Evolutionary conservation across 2,888 invertebrate genomes (phyloP), one percentile per base, ranked within the genome.

Genomic region (Balanococcus diminutus): DNA sequence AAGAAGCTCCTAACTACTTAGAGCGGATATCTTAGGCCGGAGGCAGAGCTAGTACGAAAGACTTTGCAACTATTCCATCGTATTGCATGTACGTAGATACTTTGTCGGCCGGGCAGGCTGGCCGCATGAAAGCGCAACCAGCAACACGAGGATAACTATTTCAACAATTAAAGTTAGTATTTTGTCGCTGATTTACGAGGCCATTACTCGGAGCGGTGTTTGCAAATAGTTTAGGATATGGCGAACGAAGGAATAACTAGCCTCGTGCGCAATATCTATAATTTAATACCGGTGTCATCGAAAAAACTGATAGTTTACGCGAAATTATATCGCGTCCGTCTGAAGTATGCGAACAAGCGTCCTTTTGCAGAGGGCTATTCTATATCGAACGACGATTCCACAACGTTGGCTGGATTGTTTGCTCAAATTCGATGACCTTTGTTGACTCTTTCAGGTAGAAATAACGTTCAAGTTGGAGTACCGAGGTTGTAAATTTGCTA

Each of bases 181-280:
- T 75, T 75, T 75, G 75, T 75, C 32, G 75, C 75, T 75, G 28
- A 75, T 75, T 75, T 75, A 75, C 75, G 75, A 75, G 32, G 75
- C 32, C 75, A 75, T 75, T 75, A 75, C 75, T 31, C 8, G 8
- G 75, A n/a, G 75, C 75, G 32, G 19, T 75, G 75, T 75, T 75
- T 32, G 75, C n/a, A 75, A 75, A 75, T 75, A 75, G 75, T 75
- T 75, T 67, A 22, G 61, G 56, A 22, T 56, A 22, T 56, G 42
- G 42, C 14, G 42, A 42, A 11, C 42, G 19, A 51, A 19, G 19
- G 51, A 51, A 3, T 51, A 51, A 51, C 51, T 51, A 51, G 51
- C 51, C 51, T 51, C 51, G 51, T 51, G 51, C 9, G 19, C 4
- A 51, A 51, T 51, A 51, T 51, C 51, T 51, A 51, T 51, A 51